phyloP scores from a whole-genome alignment of 2,888 invertebrate genomes.

The Meteorus colon region DNA sequence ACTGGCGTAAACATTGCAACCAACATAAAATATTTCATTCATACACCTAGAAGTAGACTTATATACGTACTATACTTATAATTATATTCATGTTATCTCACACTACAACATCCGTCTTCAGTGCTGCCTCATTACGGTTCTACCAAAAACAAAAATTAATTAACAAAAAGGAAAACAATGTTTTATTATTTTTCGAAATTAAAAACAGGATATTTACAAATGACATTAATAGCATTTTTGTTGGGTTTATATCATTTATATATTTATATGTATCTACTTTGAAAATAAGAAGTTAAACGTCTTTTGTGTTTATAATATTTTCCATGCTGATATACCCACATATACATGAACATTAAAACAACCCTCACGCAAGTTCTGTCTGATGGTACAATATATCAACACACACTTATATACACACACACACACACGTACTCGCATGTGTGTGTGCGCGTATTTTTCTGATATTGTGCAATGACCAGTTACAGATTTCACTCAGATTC shows the following conservation, averaged over 20 bases:
- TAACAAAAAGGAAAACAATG: conserved; percentile 32
- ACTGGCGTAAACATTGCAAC: conserved; percentile 20
- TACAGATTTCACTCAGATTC: not conserved
- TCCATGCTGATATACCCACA: not conserved
- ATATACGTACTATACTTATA: conserved; percentile 18
- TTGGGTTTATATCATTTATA: conserved; percentile 28
- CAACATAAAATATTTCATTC: conserved; percentile 23
- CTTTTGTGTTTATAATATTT: not conserved
- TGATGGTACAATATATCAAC: conserved; percentile 13
- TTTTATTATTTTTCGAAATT: conserved; percentile 25
- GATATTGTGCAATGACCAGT: not conserved
- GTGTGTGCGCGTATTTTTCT: not conserved
- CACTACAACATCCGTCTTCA: not conserved
- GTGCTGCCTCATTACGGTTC: not conserved
- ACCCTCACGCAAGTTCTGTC: not conserved
- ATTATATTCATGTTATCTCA: not conserved
- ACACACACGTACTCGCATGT: not conserved
- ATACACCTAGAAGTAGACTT: not conserved
- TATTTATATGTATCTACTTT: not conserved
- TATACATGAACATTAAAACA: not conserved
- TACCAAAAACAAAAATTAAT: not conserved
- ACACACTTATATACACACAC: not conserved
- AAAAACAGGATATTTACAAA: conserved; percentile 35
- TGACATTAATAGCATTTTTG: conserved; percentile 39
- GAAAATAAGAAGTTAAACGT: not conserved